Evolutionary conservation across 1,140 invertebrate genomes (phyloP).

Genomic region (Anoplolepis gracilipes): DNA sequence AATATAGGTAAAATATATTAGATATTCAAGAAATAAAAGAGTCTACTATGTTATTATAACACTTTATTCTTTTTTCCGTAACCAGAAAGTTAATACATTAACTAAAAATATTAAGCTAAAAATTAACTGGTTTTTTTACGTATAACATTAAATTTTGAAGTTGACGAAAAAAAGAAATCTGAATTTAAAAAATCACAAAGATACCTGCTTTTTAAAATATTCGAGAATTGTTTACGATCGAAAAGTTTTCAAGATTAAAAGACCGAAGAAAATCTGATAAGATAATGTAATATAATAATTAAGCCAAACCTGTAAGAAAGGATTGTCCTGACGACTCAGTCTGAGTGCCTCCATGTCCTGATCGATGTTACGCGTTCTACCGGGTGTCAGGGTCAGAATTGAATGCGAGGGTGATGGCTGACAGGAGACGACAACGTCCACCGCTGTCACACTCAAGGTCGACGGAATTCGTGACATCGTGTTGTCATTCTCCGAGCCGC

Average conservation of each 20-base stretch:
- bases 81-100: conserved; percentile 4
- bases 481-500: conserved; percentile 77
- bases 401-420: conserved; percentile 87
- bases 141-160: background rate
- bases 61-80: conserved; percentile 28
- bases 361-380: conserved; percentile 91
- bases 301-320: conserved; percentile 89
- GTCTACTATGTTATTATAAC: background rate
- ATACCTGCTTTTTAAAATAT: background rate
- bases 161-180: background rate
- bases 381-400: conserved; percentile 90
- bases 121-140: background rate
- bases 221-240: background rate
- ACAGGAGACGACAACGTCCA: conserved; percentile 84
- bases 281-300: conserved; percentile 40
- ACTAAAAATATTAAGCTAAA: background rate
- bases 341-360: conserved; percentile 93
- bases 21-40: background rate
- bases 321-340: conserved; percentile 93
- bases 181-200: background rate
- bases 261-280: background rate
- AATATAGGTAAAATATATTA: background rate
- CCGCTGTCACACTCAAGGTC: conserved; percentile 85
- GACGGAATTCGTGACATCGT: conserved; percentile 84
- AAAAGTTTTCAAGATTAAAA: background rate